These are phyloP conservation scores for Corythaixoides concolor DNA, from an alignment of 2,113 vertebrate species.

Conservation along the genomic window DNA sequence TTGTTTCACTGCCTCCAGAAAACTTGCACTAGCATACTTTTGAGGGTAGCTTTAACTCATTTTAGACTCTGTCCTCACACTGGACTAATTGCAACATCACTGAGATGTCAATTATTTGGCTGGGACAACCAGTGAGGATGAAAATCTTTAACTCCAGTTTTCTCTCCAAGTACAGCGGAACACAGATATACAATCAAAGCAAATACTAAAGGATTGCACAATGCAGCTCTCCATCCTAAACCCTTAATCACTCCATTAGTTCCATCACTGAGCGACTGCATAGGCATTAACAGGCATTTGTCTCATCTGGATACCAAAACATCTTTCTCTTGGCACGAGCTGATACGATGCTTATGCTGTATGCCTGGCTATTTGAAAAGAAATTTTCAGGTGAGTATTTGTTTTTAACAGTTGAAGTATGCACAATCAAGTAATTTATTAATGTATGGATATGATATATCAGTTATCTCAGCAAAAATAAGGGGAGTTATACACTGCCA, in stretches of 20 bases:
- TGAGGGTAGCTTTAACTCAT: neutral
- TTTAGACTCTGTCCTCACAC: neutral
- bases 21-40: neutral
- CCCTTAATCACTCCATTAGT: neutral
- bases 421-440: neutral
- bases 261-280: neutral
- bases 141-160: neutral
- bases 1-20: neutral
- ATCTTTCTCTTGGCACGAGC: neutral
- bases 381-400: neutral
- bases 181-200: neutral
- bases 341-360: neutral
- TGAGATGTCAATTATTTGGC: neutral
- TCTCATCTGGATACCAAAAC: neutral
- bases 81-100: neutral
- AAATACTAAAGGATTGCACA: neutral
- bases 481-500: neutral
- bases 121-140: neutral
- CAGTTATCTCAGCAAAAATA: neutral
- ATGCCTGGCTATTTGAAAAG: neutral
- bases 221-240: neutral
- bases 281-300: neutral
- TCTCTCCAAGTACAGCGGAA: neutral
- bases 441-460: neutral
- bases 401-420: neutral